phyloP scores from a whole-genome alignment of 2,888 invertebrate genomes.

The Caenorhabditis imperialis region DNA sequence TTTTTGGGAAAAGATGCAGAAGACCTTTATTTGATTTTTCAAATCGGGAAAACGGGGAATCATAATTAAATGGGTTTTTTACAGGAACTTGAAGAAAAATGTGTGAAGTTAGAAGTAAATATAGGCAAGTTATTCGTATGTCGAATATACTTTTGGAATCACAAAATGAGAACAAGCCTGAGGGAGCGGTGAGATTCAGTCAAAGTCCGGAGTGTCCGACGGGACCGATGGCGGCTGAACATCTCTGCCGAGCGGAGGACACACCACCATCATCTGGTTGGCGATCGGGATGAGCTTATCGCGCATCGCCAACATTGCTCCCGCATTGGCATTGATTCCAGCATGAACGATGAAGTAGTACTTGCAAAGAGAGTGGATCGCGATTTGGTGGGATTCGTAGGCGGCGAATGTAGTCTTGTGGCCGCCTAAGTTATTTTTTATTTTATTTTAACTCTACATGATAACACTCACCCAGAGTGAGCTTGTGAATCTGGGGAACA shows the following conservation, averaged over 20 bases:
- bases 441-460: background rate
- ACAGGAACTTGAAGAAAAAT: too few species aligned
- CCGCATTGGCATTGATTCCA: constrained; percentile 43
- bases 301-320: constrained; percentile 42
- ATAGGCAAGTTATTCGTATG: too few species aligned
- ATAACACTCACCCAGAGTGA: constrained; percentile 30
- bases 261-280: constrained; percentile 34
- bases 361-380: constrained; percentile 34
- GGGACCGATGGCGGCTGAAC: constrained; percentile 21
- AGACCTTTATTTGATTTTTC: too few species aligned
- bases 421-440: constrained; percentile 15
- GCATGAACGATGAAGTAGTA: constrained; percentile 47
- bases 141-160: too few species aligned
- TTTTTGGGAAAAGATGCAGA: too few species aligned
- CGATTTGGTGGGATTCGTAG: constrained; percentile 42
- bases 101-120: too few species aligned
- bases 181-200: background rate
- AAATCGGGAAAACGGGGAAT: too few species aligned
- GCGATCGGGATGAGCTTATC: constrained; percentile 48
- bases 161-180: constrained; percentile 11
- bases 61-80: too few species aligned
- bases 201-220: constrained; percentile 30
- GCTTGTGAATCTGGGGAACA: constrained; percentile 45
- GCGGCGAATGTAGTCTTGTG: constrained; percentile 41
- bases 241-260: constrained; percentile 44